These are phyloP conservation scores for Cinara cedri DNA, from an alignment of 2,888 invertebrate species.

Conservation along the genomic window DNA sequence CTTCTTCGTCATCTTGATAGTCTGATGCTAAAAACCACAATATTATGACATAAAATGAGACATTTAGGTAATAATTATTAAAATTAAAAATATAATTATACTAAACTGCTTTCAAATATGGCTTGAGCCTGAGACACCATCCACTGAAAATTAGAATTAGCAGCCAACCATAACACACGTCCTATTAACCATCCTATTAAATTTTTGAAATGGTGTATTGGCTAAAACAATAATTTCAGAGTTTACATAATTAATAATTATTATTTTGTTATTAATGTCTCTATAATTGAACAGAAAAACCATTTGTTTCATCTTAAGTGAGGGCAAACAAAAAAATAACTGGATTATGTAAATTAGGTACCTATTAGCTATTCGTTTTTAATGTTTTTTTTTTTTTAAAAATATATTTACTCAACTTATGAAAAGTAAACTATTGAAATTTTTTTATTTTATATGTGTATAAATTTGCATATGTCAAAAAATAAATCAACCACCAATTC, in stretches of 20 bases:
- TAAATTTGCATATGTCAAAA: too few species aligned
- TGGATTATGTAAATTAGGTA: too few species aligned
- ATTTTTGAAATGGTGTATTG: slow-evolving; percentile 67
- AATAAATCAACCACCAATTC: too few species aligned
- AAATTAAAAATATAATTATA: slow-evolving; percentile 50
- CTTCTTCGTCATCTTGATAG: slow-evolving; percentile 50
- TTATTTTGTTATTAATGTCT: too few species aligned
- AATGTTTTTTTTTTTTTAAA: too few species aligned
- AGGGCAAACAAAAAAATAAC: too few species aligned
- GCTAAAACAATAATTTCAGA: slow-evolving; percentile 62
- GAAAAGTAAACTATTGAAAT: too few species aligned
- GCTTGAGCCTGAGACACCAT: slow-evolving; percentile 58
- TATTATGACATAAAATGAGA: neutral
- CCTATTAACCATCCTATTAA: slow-evolving; percentile 66
- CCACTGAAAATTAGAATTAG: slow-evolving; percentile 60
- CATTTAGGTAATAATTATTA: neutral
- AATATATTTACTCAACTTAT: too few species aligned
- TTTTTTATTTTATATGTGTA: too few species aligned
- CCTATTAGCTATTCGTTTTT: too few species aligned
- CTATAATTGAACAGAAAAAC: too few species aligned
- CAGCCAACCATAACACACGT: slow-evolving; percentile 60
- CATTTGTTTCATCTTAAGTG: too few species aligned
- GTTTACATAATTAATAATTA: neutral
- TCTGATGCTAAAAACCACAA: slow-evolving; percentile 55
- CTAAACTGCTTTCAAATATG: slow-evolving; percentile 66